Conservation (phyloP, 2,797 vertebrate species). For the Petrocephalus schoutedeni region DNA sequence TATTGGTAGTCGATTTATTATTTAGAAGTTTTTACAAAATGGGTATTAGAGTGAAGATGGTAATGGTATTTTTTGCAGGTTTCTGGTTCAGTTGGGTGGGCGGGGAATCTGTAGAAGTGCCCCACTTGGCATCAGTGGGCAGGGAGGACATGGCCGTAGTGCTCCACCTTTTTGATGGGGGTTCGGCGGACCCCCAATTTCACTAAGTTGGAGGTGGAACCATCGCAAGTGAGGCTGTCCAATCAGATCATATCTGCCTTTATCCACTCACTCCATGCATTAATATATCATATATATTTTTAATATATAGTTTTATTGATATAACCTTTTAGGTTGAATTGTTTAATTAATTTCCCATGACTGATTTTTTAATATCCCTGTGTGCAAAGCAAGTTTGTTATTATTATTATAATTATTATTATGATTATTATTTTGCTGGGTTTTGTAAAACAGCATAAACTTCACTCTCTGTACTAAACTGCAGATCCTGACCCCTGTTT, state of each 20-base stretch:
- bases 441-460: constrained; percentile 62
- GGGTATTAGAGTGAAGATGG: neutral
- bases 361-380: constrained; percentile 52
- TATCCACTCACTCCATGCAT: constrained; percentile 70
- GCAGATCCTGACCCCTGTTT: constrained; percentile 65
- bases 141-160: neutral
- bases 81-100: constrained; percentile 1
- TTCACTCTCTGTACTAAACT: constrained; percentile 68
- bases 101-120: neutral
- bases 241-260: constrained; percentile 60
- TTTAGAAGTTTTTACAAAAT: neutral
- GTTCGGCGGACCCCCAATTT: neutral
- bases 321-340: constrained; percentile 74
- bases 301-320: constrained; percentile 51
- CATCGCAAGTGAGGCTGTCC: constrained; percentile 26
- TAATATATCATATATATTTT: constrained; percentile 56
- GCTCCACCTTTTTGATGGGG: neutral
- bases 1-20: constrained; percentile 15
- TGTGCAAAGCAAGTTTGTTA: constrained; percentile 61
- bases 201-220: neutral
- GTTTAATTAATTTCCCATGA: constrained; percentile 33
- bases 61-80: neutral
- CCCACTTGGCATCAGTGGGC: neutral
- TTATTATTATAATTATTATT: neutral
- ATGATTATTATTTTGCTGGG: neutral